Percentiles rank a stretch among this genome's conserved stretches.
phyloP scores from a whole-genome alignment of 2,888 invertebrate species.

The Eubasilissa splendida region DNA sequence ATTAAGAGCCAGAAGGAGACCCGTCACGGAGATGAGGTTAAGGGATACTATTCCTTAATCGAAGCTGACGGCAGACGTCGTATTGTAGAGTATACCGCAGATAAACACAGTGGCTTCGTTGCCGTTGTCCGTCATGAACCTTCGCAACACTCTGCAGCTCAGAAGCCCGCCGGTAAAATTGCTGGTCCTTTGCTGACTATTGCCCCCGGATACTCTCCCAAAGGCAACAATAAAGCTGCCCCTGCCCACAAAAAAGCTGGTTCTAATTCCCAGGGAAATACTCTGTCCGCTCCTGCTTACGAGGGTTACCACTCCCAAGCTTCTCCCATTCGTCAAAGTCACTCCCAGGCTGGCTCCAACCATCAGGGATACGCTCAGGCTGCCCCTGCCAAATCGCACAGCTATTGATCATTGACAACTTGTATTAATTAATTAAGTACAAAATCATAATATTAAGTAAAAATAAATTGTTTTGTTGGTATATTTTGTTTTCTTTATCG shows the following conservation, averaged over 20 bases:
- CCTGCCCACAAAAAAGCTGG: background rate
- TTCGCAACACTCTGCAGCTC: conserved; percentile 60
- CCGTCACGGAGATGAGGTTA: conserved; percentile 67
- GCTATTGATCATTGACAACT: conserved; percentile 8
- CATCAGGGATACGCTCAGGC: too few species aligned
- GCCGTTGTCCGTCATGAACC: conserved; percentile 51
- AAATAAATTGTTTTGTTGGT: too few species aligned
- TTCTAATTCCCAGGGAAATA: background rate
- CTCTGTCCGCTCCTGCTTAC: conserved; percentile 43
- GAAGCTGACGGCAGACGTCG: conserved; percentile 66
- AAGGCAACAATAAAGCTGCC: background rate
- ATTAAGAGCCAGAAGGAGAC: conserved; percentile 69
- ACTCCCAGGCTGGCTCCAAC: conserved; percentile 18
- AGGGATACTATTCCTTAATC: conserved; percentile 68
- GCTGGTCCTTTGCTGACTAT: background rate
- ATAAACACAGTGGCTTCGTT: conserved; percentile 61
- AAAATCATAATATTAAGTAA: too few species aligned
- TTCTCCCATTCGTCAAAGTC: too few species aligned
- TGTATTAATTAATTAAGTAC: too few species aligned
- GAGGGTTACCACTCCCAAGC: background rate
- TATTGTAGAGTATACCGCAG: conserved; percentile 69
- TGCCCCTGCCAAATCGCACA: conserved; percentile 46
- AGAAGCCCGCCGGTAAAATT: conserved; percentile 34
- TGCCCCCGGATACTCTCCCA: conserved; percentile 7
- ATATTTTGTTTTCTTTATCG: too few species aligned